phyloP scores from a whole-genome alignment of 1,140 invertebrate species.

The Heliconius melpomene region DNA sequence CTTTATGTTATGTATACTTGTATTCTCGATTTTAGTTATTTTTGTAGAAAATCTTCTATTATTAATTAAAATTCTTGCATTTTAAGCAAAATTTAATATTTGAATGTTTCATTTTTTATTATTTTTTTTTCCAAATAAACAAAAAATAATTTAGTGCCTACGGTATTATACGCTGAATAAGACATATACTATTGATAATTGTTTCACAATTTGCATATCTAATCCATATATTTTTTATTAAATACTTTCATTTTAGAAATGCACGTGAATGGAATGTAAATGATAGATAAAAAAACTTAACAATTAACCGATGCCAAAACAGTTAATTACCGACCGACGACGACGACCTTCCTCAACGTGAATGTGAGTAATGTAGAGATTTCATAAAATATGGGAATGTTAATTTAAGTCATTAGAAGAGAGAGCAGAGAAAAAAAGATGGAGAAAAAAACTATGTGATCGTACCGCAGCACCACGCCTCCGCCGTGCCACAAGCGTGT shows the following conservation, averaged over 20 bases:
- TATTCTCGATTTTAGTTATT: too few relatives aligned
- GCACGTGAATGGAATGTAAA: not conserved
- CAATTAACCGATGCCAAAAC: slow-evolving; percentile 50
- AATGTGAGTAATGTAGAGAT: slow-evolving; percentile 51
- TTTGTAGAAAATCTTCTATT: too few relatives aligned
- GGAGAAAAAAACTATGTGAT: slow-evolving; percentile 56
- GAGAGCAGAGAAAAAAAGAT: slow-evolving; percentile 55
- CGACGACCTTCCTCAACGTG: slow-evolving; percentile 41
- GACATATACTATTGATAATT: too few relatives aligned
- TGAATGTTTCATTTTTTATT: too few relatives aligned
- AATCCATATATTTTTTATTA: not conserved
- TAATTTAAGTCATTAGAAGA: slow-evolving; percentile 76
- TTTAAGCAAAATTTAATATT: too few relatives aligned
- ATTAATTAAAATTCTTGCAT: too few relatives aligned
- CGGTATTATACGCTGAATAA: too few relatives aligned
- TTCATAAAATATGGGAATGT: slow-evolving; percentile 74
- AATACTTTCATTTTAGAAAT: not conserved
- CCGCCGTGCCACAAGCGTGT: slow-evolving; percentile 43
- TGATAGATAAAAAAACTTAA: not conserved
- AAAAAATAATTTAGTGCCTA: too few relatives aligned
- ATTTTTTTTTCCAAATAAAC: too few relatives aligned
- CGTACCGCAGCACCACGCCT: slow-evolving; percentile 44
- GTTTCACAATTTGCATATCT: not conserved
- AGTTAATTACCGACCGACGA: slow-evolving; percentile 21
- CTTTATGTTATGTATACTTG: too few relatives aligned